phyloP scores from a whole-genome alignment of 1,140 invertebrate genomes.

The Sycophila sp. region DNA sequence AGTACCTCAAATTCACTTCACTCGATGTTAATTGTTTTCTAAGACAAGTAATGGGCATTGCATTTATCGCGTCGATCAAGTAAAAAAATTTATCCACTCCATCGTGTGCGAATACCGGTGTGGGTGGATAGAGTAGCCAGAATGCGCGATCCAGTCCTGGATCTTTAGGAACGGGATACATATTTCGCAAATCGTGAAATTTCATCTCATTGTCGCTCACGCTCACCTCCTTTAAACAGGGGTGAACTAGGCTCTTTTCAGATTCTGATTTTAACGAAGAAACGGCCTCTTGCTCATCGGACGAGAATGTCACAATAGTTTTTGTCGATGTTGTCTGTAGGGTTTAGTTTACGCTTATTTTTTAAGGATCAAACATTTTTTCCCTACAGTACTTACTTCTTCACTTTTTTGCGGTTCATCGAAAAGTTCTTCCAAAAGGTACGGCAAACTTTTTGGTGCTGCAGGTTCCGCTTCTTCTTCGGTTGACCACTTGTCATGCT shows the following conservation, averaged over 20 bases:
- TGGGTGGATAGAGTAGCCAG: constrained; percentile 42
- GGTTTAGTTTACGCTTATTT: no score
- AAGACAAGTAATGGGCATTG: constrained; percentile 49
- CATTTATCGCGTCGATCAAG: constrained; percentile 29
- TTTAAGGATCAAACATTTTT: no score
- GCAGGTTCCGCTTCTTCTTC: no score
- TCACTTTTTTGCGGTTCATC: no score
- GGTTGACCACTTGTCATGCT: no score
- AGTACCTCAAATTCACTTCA: constrained; percentile 56
- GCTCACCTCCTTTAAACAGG: constrained; percentile 11
- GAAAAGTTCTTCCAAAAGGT: no score
- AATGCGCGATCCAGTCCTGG: constrained; percentile 48
- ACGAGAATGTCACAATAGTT: no score
- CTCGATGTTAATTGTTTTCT: constrained; percentile 48
- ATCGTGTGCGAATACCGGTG: constrained; percentile 42
- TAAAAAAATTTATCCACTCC: constrained; percentile 53
- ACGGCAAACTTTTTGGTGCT: no score
- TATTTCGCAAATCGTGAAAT: constrained; percentile 25
- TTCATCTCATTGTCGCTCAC: constrained; percentile 17
- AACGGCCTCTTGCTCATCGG: no score
- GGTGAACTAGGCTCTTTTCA: not conserved
- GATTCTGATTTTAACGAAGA: no score
- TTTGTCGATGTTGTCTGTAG: no score
- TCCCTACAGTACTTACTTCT: no score
- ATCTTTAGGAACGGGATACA: constrained; percentile 46